phyloP scores from a whole-genome alignment of 1,140 invertebrate genomes.

The Hycleus cichorii region DNA sequence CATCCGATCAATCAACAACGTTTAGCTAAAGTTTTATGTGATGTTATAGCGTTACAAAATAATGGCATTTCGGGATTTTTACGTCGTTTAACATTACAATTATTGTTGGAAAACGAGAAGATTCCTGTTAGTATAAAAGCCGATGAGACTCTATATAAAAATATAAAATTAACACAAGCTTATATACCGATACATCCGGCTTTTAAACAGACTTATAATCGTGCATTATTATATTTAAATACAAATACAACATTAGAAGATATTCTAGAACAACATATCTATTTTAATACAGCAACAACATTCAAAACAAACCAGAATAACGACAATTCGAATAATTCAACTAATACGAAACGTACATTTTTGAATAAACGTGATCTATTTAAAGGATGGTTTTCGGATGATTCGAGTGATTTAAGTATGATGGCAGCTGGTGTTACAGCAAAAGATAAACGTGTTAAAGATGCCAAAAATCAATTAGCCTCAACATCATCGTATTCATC shows the following conservation, averaged over 20 bases:
- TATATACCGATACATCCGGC: constrained; percentile 36
- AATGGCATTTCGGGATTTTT: constrained; percentile 77
- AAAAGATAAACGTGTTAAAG: constrained; percentile 75
- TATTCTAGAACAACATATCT: constrained; percentile 45
- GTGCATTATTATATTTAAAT: constrained; percentile 63
- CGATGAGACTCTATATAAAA: constrained; percentile 38
- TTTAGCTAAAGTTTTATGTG: constrained; percentile 68
- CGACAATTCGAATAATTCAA: constrained; percentile 1
- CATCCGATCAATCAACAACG: constrained; percentile 78
- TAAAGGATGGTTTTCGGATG: constrained; percentile 42
- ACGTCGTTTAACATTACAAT: constrained; percentile 72
- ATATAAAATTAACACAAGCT: constrained; percentile 41
- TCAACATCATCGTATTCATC: constrained; percentile 7
- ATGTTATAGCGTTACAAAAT: constrained; percentile 63
- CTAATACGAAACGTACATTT: constrained; percentile 1
- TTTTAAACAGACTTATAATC: constrained; percentile 44
- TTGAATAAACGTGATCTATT: constrained; percentile 18
- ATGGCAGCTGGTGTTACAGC: constrained; percentile 74
- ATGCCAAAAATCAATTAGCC: constrained; percentile 53
- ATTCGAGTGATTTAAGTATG: constrained; percentile 51
- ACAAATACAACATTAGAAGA: constrained; percentile 59
- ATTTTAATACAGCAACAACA: constrained; percentile 37
- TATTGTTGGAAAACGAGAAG: constrained; percentile 80
- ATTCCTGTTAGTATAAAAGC: constrained; percentile 52
- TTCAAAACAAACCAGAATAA: constrained; percentile 15